Evolutionary conservation across 1,140 invertebrate genomes (phyloP).

Genomic region (Propsilocerus akamusi): DNA sequence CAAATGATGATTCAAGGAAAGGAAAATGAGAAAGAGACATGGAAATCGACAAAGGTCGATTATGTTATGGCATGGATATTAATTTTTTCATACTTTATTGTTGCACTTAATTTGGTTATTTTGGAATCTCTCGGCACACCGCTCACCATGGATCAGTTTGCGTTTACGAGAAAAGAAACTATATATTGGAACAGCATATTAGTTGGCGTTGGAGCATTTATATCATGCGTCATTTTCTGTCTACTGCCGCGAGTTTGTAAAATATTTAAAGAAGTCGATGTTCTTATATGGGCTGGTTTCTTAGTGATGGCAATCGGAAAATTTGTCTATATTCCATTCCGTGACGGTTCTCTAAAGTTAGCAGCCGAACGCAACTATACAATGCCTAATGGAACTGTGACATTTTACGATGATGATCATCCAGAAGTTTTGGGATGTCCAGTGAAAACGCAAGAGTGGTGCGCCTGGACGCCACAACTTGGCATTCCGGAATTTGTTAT

Average conservation of each 20-base stretch:
- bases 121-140: slow-evolving; percentile 72
- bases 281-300: slow-evolving; percentile 69
- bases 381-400: slow-evolving; percentile 13
- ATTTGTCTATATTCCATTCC: slow-evolving; percentile 56
- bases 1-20: slow-evolving; percentile 44
- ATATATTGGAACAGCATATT: slow-evolving; percentile 65
- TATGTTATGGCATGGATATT: slow-evolving; percentile 55
- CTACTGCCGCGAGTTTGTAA: slow-evolving; percentile 52
- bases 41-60: slow-evolving; percentile 53
- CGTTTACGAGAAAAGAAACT: slow-evolving; percentile 58
- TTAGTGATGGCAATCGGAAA: slow-evolving; percentile 55
- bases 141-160: slow-evolving; percentile 78
- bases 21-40: slow-evolving; percentile 44
- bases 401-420: slow-evolving; percentile 13
- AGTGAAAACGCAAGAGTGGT: slow-evolving; percentile 59
- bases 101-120: slow-evolving; percentile 78
- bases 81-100: slow-evolving; percentile 64
- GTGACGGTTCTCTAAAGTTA: slow-evolving; percentile 36
- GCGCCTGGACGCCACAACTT: slow-evolving; percentile 39
- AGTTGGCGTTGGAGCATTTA: slow-evolving; percentile 54
- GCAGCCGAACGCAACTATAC: slow-evolving; percentile 9
- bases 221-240: slow-evolving; percentile 57
- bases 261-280: slow-evolving; percentile 46
- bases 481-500: slow-evolving; percentile 54
- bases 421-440: slow-evolving; percentile 44